phyloP scores from a whole-genome alignment of 1,140 invertebrate species.

The Kradibia gibbosae region DNA sequence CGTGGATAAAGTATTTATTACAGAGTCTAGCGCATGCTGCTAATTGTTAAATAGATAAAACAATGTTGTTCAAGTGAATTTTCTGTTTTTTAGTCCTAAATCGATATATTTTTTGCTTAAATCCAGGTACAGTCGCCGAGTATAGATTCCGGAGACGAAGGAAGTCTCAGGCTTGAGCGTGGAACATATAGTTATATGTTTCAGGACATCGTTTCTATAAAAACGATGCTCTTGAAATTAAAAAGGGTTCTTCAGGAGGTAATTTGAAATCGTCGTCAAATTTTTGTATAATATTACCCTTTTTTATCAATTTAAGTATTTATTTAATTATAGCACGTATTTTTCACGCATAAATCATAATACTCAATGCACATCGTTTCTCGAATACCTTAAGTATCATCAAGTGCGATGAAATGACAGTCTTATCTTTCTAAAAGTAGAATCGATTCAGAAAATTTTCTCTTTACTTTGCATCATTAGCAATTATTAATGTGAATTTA shows the following conservation, averaged over 20 bases:
- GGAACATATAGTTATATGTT: conserved; percentile 80
- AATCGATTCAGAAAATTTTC: conserved; percentile 1
- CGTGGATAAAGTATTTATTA: too few species aligned
- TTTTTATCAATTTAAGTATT: neutral
- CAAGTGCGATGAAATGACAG: neutral
- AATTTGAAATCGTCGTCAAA: conserved; percentile 35
- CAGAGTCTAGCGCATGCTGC: too few species aligned
- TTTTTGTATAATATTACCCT: too few species aligned
- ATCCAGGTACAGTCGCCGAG: conserved; percentile 68
- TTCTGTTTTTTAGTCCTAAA: neutral
- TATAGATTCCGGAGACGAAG: conserved; percentile 74
- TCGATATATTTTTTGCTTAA: neutral
- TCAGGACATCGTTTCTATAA: conserved; percentile 85
- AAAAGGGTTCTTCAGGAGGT: conserved; percentile 86
- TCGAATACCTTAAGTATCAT: conserved; percentile 40
- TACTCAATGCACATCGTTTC: conserved; percentile 43
- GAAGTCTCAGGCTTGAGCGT: conserved; percentile 74
- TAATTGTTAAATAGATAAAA: too few species aligned
- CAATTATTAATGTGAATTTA: conserved; percentile 65
- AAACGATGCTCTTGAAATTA: conserved; percentile 84
- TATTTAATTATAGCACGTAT: conserved; percentile 34
- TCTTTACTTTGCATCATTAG: neutral
- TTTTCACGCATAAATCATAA: conserved; percentile 33
- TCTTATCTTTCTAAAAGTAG: conserved; percentile 8
- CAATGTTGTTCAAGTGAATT: neutral